phyloP scores from a whole-genome alignment of 2,797 vertebrate species.

The Chlorospingus semifuscus region DNA sequence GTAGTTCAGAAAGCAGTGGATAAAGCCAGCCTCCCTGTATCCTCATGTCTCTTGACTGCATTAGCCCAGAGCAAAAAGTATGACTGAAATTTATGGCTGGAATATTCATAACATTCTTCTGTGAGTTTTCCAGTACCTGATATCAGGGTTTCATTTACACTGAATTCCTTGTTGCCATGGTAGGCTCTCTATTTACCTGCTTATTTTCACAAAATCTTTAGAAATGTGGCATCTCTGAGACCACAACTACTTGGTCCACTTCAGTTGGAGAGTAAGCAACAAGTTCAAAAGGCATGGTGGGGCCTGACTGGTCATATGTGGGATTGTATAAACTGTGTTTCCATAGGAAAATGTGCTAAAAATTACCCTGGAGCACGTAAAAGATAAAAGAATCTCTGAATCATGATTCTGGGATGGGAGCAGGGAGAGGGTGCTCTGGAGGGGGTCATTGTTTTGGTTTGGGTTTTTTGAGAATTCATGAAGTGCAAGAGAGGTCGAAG shows the following conservation, averaged over 20 bases:
- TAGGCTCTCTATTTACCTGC: not conserved
- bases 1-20: not conserved
- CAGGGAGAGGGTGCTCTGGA: not conserved
- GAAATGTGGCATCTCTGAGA: not conserved
- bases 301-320: not conserved
- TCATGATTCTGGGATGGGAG: not conserved
- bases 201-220: not conserved
- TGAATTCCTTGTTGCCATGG: conserved; percentile 5
- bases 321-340: not conserved
- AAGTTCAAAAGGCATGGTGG: not conserved
- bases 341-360: not conserved
- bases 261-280: not conserved
- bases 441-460: not conserved
- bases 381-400: not conserved
- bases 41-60: not conserved
- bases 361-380: not conserved
- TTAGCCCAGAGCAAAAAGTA: not conserved
- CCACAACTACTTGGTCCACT: not conserved
- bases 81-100: not conserved
- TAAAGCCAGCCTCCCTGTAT: not conserved
- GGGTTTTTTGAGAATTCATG: not conserved
- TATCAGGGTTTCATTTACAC: not conserved
- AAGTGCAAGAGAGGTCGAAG: not conserved
- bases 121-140: not conserved
- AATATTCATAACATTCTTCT: conserved; percentile 3